Base-by-base conservation (phyloP, 2,113 vertebrate species). In the Campylomormyrus numenius region DNA sequence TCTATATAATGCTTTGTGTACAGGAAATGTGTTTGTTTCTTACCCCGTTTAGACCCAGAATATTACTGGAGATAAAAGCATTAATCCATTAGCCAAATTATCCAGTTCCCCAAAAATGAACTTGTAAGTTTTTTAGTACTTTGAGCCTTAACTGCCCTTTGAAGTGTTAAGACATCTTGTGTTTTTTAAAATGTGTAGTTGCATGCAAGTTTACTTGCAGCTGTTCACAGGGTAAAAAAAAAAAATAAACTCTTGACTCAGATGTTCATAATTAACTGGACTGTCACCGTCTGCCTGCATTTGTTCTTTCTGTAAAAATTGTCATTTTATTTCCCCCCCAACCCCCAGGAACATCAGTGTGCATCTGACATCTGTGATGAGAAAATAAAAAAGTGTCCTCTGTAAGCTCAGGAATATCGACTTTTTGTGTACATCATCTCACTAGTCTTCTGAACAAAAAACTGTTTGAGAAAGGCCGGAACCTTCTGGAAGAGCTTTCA, bases 221-320 rank as follows among this genome's bases (percentile, higher is more conserved):
- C 77, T 89, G 53, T 89, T 85, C 53, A 89, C 89, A 89, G 89
- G 89, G 89, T 89, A 89, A 85, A 89, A 89, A 58, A 89, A 89
- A 58, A 48, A 89, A 89, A 24, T 21, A 27, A 7, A 80, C 77
- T 85, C 77, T 42, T 24, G 24, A 52, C 46, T 24, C 24, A 89
- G 35, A 53, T 62, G 35, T 53, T 31, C 27, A 42, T 42, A 56
- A 52, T 42, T 83, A n/a, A 39, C 53, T 27, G 35, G 17, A 27
- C 35, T 80, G 21, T 31, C 53, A 0, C 21, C 7, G 24, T 56
- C 45, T 83, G 50, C 27, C 56, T 52, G 17, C 70, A 0, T 27
- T 50, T 50, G 70, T 84, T 84, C 19, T 62, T 27, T 66, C 42
- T 48, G 58, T 66, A 70, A 62, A 50, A 49, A 48, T 86, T 50